Percentiles rank a stretch among this genome's conserved stretches.
These are phyloP conservation scores for Mesitornis unicolor DNA, from an alignment of 2,113 vertebrate genomes.

Conservation along the genomic window DNA sequence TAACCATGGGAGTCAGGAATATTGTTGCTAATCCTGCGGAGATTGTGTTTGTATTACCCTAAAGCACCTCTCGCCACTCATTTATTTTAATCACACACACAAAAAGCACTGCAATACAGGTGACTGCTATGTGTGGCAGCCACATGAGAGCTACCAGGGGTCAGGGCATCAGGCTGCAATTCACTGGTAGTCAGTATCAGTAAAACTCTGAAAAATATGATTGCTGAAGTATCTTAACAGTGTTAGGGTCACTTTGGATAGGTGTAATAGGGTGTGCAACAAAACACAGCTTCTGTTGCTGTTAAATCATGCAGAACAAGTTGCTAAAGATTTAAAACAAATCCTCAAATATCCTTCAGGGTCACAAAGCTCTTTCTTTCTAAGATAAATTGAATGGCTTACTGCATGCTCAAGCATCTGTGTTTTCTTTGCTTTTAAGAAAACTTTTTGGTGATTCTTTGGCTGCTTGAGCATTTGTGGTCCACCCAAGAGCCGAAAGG, in stretches of 20 bases:
- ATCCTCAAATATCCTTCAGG: slow-evolving; percentile 30
- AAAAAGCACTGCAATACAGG: slow-evolving; percentile 44
- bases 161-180: background rate
- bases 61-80: slow-evolving; percentile 25
- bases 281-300: slow-evolving; percentile 10
- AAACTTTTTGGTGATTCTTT: slow-evolving; percentile 24
- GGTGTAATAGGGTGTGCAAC: slow-evolving; percentile 35
- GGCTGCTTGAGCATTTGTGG: background rate
- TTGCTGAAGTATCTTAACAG: background rate
- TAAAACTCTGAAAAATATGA: slow-evolving; percentile 24
- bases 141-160: background rate
- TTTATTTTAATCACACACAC: slow-evolving; percentile 58
- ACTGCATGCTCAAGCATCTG: background rate
- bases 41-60: slow-evolving; percentile 24
- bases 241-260: slow-evolving; percentile 30
- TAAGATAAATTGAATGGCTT: slow-evolving; percentile 35
- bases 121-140: slow-evolving; percentile 4
- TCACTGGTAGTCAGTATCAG: background rate
- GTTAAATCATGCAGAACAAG: slow-evolving; percentile 40
- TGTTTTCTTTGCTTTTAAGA: slow-evolving; percentile 25
- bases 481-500: background rate
- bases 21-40: slow-evolving; percentile 23
- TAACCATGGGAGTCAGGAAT: background rate
- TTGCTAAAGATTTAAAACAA: slow-evolving; percentile 52
- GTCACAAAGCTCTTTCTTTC: slow-evolving; percentile 48